These are phyloP conservation scores for Megamerina dolium DNA, from an alignment of 2,888 invertebrate genomes.

Conservation along the genomic window DNA sequence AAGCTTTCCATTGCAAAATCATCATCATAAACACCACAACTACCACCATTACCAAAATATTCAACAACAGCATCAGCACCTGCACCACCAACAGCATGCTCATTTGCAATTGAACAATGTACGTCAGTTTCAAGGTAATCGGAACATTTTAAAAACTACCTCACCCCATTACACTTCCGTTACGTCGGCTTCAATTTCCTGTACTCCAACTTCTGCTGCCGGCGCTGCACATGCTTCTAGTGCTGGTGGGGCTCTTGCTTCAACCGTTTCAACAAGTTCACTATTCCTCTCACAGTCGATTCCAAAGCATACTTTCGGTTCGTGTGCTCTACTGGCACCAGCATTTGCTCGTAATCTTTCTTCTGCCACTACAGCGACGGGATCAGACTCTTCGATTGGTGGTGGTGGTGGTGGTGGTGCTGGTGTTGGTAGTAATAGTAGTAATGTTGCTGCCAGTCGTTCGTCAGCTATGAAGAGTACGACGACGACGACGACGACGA, in stretches of 20 bases:
- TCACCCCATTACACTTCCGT: not conserved
- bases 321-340: slow-evolving; percentile 41
- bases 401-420: not conserved
- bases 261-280: too few species aligned
- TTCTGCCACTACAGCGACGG: too few species aligned
- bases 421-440: slow-evolving; percentile 8
- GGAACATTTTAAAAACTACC: not conserved
- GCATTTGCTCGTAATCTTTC: slow-evolving; percentile 31
- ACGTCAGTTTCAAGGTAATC: not conserved
- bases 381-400: too few species aligned
- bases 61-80: slow-evolving; percentile 14
- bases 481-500: too few species aligned
- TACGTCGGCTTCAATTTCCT: not conserved
- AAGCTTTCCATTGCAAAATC: slow-evolving; percentile 4
- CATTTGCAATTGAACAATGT: not conserved
- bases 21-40: slow-evolving; percentile 20
- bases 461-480: too few species aligned
- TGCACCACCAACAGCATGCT: slow-evolving; percentile 15
- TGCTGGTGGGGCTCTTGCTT: too few species aligned
- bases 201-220: not conserved
- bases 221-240: slow-evolving; percentile 5
- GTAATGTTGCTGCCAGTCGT: slow-evolving; percentile 14
- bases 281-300: slow-evolving; percentile 32
- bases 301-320: slow-evolving; percentile 45
- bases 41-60: slow-evolving; percentile 3